Evolutionary conservation across 2,113 vertebrate species (phyloP).

Genomic region (Pao palembangensis): DNA sequence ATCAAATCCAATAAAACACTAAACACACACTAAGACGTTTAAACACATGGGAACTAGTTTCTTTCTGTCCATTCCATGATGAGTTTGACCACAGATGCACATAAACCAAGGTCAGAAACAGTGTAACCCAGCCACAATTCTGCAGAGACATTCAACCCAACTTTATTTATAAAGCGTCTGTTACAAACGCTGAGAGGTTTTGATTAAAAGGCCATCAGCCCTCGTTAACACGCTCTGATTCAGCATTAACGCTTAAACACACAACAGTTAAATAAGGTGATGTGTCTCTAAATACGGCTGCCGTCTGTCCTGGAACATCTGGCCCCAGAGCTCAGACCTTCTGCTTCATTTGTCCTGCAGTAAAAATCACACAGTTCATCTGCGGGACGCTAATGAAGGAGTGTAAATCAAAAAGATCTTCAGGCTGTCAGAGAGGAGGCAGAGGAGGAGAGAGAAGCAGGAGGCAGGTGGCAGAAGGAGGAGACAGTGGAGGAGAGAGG

Average conservation of each 20-base stretch:
- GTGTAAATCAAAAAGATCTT: slow-evolving; percentile 37
- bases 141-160: neutral
- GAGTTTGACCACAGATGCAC: too few species aligned
- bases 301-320: slow-evolving; percentile 37
- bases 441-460: neutral
- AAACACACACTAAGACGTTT: too few species aligned
- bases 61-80: too few species aligned
- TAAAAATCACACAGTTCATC: neutral
- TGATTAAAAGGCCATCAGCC: slow-evolving; percentile 26
- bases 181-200: neutral
- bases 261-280: slow-evolving; percentile 17
- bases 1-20: too few species aligned
- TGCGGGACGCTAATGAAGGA: slow-evolving; percentile 30
- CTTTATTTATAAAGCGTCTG: too few species aligned
- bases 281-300: slow-evolving; percentile 14
- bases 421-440: slow-evolving; percentile 5
- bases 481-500: too few species aligned
- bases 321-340: slow-evolving; percentile 20
- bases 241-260: slow-evolving; percentile 51
- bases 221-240: slow-evolving; percentile 46
- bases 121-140: neutral
- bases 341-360: slow-evolving; percentile 42
- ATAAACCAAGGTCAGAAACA: neutral
- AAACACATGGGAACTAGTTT: too few species aligned
- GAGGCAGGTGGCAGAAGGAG: too few species aligned